phyloP scores from a whole-genome alignment of 2,113 vertebrate species.

The Hyaena hyaena region DNA sequence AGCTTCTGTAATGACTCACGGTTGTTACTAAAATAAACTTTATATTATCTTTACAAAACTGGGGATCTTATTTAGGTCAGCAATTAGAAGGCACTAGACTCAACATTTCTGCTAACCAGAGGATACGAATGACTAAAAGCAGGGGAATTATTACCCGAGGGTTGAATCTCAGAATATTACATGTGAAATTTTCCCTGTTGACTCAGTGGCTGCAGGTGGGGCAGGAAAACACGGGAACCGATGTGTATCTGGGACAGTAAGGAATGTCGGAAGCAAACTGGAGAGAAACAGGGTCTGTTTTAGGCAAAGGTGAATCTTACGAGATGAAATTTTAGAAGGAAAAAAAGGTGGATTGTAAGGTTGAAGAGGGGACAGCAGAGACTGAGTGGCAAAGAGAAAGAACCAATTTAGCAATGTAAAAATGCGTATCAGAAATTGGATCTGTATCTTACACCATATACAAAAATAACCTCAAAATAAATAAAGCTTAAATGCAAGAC shows the following conservation, averaged over 20 bases:
- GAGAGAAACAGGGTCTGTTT: not conserved
- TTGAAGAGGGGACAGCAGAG: not conserved
- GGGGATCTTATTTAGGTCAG: slow-evolving; percentile 55
- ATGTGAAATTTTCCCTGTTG: not conserved
- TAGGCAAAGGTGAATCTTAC: not conserved
- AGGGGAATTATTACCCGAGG: not conserved
- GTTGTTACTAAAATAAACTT: slow-evolving; percentile 48
- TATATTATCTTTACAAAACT: not conserved
- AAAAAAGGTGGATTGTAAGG: not conserved
- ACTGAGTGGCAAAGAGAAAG: not conserved
- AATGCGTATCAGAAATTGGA: not conserved
- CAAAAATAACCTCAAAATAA: not conserved
- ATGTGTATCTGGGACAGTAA: fast-evolving
- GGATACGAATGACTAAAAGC: not conserved
- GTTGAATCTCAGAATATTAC: not conserved
- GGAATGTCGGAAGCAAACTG: not conserved
- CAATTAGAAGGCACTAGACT: not conserved
- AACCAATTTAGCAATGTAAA: not conserved
- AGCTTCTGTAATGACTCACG: slow-evolving; percentile 21
- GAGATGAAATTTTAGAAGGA: not conserved
- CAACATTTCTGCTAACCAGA: not conserved
- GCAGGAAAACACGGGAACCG: not conserved
- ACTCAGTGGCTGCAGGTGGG: not conserved
- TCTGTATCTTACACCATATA: not conserved
- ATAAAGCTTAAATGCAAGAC: not conserved